Evolutionary conservation across 2,888 invertebrate genomes (phyloP), one percentile per base, ranked within the genome.

Genomic region (Acleris holmiana): DNA sequence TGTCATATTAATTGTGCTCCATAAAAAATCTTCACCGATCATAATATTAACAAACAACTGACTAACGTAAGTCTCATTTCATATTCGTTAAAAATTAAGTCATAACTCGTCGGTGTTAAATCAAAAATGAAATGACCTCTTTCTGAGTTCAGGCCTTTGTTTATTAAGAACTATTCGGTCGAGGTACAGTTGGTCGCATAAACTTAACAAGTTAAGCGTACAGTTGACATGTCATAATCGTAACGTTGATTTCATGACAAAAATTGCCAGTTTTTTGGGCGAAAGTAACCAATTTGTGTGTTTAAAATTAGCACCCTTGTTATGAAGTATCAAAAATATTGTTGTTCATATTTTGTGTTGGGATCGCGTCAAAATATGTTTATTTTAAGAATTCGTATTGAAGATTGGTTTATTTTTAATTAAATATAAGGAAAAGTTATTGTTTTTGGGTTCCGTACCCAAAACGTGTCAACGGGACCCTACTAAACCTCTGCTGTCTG

Each of bases 281-380:
- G 66, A 70, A 70, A 77, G 76, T 75, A 71, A 69, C 74, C 77
- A 80, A 78, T 80, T 82, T 75, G 68, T 63, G 67, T 57, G 68
- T 68, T 70, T 76, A 74, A 79, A 83, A 83, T 84, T 84, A 80
- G 76, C 79, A 71, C 72, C 71, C 70, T 63, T 69, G 71, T 70
- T 72, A 71, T 63, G 68, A 68, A 61, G 69, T 72, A 73, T 71
- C 59, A 70, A 73, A 69, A 71, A 69, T 68, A 66, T 53, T 53
- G 17, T 46, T 53, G 47, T 46, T 51, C 35, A n/a, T n/a, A 61
- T 21, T 53, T 53, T 60, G 6, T 46, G 46, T 7, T 15, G 21
- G 8, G 7, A 17, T 60, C 25, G 21, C 46, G 29, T 47, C 21
- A 46, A 21, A 29, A 46, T 46, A 46, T 8, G 51, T 5, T 13